These are phyloP conservation scores for Leptodactylus fuscus DNA, from an alignment of 2,113 vertebrate genomes.

Conservation along the genomic window DNA sequence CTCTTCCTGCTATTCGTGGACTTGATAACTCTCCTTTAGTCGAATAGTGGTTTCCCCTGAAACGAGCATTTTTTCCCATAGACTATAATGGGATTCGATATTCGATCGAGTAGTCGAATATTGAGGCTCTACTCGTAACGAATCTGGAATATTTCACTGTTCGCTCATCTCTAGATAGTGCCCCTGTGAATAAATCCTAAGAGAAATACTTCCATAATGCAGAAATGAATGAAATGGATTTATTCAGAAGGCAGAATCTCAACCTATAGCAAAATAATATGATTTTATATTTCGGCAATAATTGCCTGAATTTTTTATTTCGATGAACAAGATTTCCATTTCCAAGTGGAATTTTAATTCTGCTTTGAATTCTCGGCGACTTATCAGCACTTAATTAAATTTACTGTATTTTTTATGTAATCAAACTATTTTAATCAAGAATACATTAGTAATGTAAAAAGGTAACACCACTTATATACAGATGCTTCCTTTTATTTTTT, in stretches of 20 bases:
- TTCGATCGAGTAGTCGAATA: no score
- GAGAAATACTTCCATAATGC: neutral
- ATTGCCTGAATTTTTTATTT: constrained; percentile 28
- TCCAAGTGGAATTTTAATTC: constrained; percentile 23
- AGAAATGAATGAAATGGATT: neutral
- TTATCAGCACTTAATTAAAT: constrained; percentile 30
- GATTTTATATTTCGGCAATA: constrained; percentile 6
- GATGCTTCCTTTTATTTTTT: neutral
- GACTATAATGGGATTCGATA: no score
- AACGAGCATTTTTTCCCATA: no score
- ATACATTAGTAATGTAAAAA: constrained; percentile 24
- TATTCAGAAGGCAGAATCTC: neutral
- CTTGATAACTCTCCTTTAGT: no score
- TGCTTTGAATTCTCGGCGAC: neutral
- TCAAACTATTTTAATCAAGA: constrained; percentile 41
- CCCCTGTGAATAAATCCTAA: neutral
- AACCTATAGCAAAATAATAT: constrained; percentile 1
- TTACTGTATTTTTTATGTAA: constrained; percentile 42
- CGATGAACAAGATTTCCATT: constrained; percentile 12
- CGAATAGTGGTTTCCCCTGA: no score
- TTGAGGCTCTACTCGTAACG: no score
- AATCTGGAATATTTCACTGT: no score
- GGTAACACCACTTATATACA: neutral
- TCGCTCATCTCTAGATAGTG: no score
- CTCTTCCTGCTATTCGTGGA: no score